Evolutionary conservation across 2,113 vertebrate species (phyloP).

Genomic region (Girardinichthys multiradiatus): DNA sequence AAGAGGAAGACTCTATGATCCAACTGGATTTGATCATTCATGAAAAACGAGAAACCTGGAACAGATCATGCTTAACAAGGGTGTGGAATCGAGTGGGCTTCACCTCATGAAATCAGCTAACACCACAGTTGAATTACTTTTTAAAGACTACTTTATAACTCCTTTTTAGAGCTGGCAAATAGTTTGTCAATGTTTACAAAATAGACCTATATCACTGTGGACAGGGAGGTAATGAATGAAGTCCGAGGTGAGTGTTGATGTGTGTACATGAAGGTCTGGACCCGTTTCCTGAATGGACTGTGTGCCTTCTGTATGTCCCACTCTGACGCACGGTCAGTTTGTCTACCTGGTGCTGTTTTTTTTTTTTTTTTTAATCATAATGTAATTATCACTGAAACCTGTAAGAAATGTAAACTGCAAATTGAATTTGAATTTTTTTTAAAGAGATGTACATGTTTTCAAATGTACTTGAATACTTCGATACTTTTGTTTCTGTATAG

Average conservation of each 20-base stretch:
- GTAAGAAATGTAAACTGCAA: conserved; percentile 73
- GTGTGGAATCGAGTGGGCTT: conserved; percentile 31
- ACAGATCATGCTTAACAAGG: conserved; percentile 7
- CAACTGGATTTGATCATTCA: background rate
- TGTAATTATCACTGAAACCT: conserved; percentile 74
- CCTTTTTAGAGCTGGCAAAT: conserved; percentile 62
- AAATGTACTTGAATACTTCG: conserved; percentile 75
- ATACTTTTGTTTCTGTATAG: conserved; percentile 71
- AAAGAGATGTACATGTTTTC: conserved; percentile 70
- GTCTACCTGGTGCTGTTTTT: conserved; percentile 79
- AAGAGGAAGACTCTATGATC: conserved; percentile 82
- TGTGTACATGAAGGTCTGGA: conserved; percentile 1
- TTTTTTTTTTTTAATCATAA: conserved; percentile 31
- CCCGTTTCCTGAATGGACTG: conserved; percentile 18
- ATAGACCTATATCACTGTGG: conserved; percentile 83
- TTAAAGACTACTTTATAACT: conserved; percentile 57
- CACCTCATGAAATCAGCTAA: conserved; percentile 26
- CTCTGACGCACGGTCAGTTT: conserved; percentile 79
- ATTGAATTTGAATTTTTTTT: conserved; percentile 66
- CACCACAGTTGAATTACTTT: conserved; percentile 39
- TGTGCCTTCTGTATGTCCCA: conserved; percentile 68
- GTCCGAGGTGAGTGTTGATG: conserved; percentile 12
- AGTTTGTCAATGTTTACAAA: conserved; percentile 80
- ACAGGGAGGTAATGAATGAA: conserved; percentile 59
- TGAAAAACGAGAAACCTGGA: background rate